Evolutionary conservation across 2,113 vertebrate genomes (phyloP), one percentile per base, ranked within the genome.

Genomic region (Pyrgilauda ruficollis): DNA sequence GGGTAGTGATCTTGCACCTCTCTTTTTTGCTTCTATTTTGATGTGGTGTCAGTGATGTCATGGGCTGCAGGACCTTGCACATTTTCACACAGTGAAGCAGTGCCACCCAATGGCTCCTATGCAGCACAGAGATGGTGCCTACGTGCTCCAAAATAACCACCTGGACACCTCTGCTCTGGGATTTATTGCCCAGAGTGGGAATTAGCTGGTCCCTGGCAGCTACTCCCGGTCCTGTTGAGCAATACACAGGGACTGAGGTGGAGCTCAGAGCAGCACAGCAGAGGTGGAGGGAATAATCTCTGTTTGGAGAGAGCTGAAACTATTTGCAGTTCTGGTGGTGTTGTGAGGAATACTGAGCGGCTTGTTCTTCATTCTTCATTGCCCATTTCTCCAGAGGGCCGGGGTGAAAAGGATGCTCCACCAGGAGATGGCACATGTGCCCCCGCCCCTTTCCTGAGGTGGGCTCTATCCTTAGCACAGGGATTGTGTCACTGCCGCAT

Each of bases 91-190:
- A 91, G 95, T 3, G n/a, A 49, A 90, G 82, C 90, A 97, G 96
- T 96, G 91, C 96, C 97, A 96, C 96, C 97, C 89, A 82, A 95
- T 96, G 97, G 96, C 69, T 92, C 50, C 77, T 80, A 49, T 30
- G 59, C 61, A 80, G 69, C 56, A 82, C 41, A 73, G 68, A 63
- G 37, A 8, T 12, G 33, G 47, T 89, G 49, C n/a, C 64, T 58
- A 3, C 1, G 0, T 64, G 64, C 53, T 86, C 72, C 89, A 44
- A 4, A 79, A n/a, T 0, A 58, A 15, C 28, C 59, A 67, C 16
- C 35, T 43, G 35, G 30, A 7, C 55, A 52, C 35, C 59, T 83
- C 50, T 64, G 43, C 13, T 35, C 72, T 77, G 63, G 53, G 63
- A 39, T 86, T 94, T 90, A 46, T 31, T 93, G 47, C n/a, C 70